Evolutionary conservation across 2,113 vertebrate species (phyloP), one percentile per base, ranked within the genome.

Genomic region (Laticauda laticaudata): DNA sequence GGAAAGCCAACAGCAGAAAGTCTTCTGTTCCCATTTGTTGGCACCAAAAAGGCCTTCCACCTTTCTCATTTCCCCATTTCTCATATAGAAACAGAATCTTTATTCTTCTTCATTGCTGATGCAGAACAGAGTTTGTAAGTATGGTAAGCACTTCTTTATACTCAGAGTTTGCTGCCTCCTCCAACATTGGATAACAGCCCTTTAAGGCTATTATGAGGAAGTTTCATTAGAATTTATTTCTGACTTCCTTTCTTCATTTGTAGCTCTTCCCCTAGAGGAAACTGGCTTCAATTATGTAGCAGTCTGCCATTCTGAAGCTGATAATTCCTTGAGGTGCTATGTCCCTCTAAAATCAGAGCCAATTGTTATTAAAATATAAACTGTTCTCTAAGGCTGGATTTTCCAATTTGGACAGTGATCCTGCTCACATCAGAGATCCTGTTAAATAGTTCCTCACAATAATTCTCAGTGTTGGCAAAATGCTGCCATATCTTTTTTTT

Each of bases 331-430:
- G 48, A 51, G 95, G 95, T 96, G 95, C 95, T 91, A 91, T 94
- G 96, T 97, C 96, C 95, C 97, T 97, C 97, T 97, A 97, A 97
- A 97, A 98, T 97, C 98, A 95, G 95, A 96, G 97, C 96, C n/a
- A 97, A 98, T 98, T 97, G 97, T 97, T 98, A 99, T 99, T 98
- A 99, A 98, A 96, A 98, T 98, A 98, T 99, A 98, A 98, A 98
- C 97, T 97, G 97, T 95, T 98, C 97, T 97, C 97, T 96, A 96
- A 97, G n/a, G 96, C 98, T 98, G 98, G 98, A 98, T 98, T 98
- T 98, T 98, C 98, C 98, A 98, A 98, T 98, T 98, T 98, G 98
- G 97, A 98, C 96, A 96, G 96, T 97, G 97, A 97, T 97, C 97
- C 96, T 94, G 95, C 96, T 97, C 96, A 97, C 96, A 98, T 98